Percentiles rank a stretch among this genome's conserved stretches.
These are phyloP conservation scores for Apodemus sylvaticus DNA, from an alignment of 2,113 vertebrate genomes.

Conservation along the genomic window DNA sequence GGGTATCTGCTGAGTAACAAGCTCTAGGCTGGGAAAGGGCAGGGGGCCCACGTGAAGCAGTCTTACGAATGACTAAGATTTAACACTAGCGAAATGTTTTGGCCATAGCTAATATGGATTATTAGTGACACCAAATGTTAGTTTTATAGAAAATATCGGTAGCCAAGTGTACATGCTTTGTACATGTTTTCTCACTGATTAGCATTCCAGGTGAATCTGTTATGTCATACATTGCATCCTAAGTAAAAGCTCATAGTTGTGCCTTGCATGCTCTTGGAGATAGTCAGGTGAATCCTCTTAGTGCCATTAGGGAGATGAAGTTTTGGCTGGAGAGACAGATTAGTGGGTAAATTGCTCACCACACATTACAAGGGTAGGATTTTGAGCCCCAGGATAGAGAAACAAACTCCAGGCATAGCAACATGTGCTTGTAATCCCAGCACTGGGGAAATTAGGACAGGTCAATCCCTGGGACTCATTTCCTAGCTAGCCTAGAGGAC, in stretches of 20 bases:
- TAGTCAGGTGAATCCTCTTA: not conserved
- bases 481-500: not conserved
- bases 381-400: not conserved
- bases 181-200: not conserved
- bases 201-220: not conserved
- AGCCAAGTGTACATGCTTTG: not conserved
- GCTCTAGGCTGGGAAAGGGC: not conserved
- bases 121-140: conserved; percentile 3
- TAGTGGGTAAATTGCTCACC: not conserved
- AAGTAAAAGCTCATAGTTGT: not conserved
- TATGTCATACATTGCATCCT: not conserved
- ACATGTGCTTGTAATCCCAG: not conserved
- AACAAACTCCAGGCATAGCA: not conserved
- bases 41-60: not conserved
- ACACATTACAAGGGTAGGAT: not conserved
- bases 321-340: not conserved
- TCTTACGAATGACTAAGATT: not conserved
- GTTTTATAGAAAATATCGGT: conserved; percentile 9
- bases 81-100: not conserved
- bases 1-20: not conserved
- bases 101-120: not conserved
- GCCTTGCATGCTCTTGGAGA: not conserved
- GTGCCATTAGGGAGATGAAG: not conserved
- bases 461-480: not conserved
- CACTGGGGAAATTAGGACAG: not conserved